Base-by-base conservation (phyloP, 2,888 invertebrate genomes). In the Corbicula japonica region DNA sequence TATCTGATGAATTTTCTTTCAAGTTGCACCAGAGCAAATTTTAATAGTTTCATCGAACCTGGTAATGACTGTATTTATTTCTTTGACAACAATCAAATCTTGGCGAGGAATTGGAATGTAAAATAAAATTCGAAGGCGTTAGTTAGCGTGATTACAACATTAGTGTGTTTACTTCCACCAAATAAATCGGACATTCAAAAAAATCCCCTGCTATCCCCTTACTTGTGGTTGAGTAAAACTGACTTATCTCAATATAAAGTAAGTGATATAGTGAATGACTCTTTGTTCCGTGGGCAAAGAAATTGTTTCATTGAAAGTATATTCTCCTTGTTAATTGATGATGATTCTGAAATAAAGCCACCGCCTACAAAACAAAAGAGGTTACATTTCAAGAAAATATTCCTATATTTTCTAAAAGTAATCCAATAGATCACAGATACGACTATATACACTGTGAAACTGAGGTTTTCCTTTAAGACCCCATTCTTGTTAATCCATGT, bases 51-150 rank as follows among this genome's bases (percentile, higher is more conserved):
- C 12, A 2, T 5, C 5, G n/a, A 56, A 32, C 10, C 21, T 34
- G 32, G 12, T 10, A 23, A 23, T 54, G 54, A 54, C n/a, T 28
- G 54, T 35, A 26, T 30, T 41, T 48, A 32, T 28, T 63, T 48
- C 21, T 63, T 63, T 65, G 65, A 52, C 32, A 65, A 65, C 28
- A 65, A 65, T 35, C 65, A 65, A 65, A 35, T 65, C 8, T 52
- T 52, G 23, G 50, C 65, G 8, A 26, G 52, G 21, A 65, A 35
- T 18, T 65, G 65, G 65, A 65, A 65, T 52, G 52, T 65, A 2
- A 35, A 35, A 52, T 50, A 65, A n/a, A 35, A 65, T 28, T 32
- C 23, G 8, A 65, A 65, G 34, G 65, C 61, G 1, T 44, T 41
- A 12, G 28, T 61, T 23, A 61, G 61, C 28, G 61, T 44, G 2